Base-by-base conservation (phyloP, 2,797 vertebrate genomes). In the Podarcis siculus region DNA sequence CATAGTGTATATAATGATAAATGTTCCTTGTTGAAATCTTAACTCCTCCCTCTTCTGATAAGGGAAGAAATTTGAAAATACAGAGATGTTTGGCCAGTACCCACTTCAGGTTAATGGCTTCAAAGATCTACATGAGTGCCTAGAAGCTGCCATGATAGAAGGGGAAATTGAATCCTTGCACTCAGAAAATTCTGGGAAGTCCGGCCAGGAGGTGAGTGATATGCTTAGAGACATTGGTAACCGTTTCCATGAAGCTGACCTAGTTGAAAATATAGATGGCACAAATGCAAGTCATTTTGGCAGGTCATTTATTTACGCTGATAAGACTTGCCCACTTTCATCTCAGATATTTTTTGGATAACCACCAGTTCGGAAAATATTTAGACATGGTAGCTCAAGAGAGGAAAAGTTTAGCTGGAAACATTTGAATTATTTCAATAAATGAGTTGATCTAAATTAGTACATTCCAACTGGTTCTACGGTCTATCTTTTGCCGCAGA, bases 31-130 rank as follows among this genome's bases (percentile, higher is more conserved):
- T 85, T 88, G 86, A 90, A 64, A 61, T 93, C n/a, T 91, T 91
- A 80, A n/a, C 15, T 90, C 90, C 89, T 95, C 83, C 77, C 58
- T 91, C 32, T 86, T 88, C 87, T 89, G 27, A 79, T 93, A 93
- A 99, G 99, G 99, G 92, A 99, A 99, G 96, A 98, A 99, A 93
- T 99, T 99, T 97, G 98, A 99, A 95, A 99, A 99, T 96, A 98
- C 98, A 0, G 99, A 99, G 97, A 98, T 98, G 98, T 99, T 99
- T 93, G 99, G 99, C 88, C 99, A 99, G 97, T 99, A 99, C 95
- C 99, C 99, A 1, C 98, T 99, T 78, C 99, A 99, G 94, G 99
- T 99, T 89, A 99, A 99, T 23, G 99, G 98, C 92, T 99, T 99
- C 95, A 99, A 99, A 96, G 98, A 99, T 96, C 97, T 99, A n/a